Base-by-base conservation (phyloP, 2,888 invertebrate genomes). In the Odontocolon sp. region DNA sequence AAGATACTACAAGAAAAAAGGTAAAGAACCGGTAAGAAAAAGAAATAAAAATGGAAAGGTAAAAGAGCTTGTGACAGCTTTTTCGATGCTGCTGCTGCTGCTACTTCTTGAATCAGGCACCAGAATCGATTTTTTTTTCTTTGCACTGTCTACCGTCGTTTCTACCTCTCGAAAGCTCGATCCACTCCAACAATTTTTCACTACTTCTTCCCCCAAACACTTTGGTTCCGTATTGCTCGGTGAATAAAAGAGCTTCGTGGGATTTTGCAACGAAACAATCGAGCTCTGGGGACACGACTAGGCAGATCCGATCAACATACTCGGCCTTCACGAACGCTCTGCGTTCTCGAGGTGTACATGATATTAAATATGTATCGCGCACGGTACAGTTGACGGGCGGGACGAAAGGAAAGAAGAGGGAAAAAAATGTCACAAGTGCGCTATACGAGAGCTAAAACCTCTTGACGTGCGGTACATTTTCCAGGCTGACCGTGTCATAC, bases 291-390 rank as follows among this genome's bases (percentile, higher is more conserved):
- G 33, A 50, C 57, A 42, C 11, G 64, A 52, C 3, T 59, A 8
- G 11, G 42, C 59, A 52, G 36, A 67, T 54, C 18, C 40, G 40
- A 59, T 63, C 63, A 36, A 63, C 45, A 23, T 31, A 28, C 11
- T 16, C 3, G 38, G 9, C 23, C 26, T 40, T 45, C 57, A 33
- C 42, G 23, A 40, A 21, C 3, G 31, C 40, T 14, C 42, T 54
- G 33, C 57, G 33, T 59, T 23, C 38, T 40, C 54, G 52, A 54
- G 52, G 61, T 47, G n/a, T 21, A 45, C 66, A 26, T 23, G 63
- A 61, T 54, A 63, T 61, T 67, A 67, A 71, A 76, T 71, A 67
- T 71, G 47, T 56, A 71, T 70, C 47, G 61, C 23, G 40, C 26
- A 33, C 42, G 45, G 52, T 31, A 23, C 3, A 40, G 36, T 42